These are phyloP conservation scores for Drosophila willistoni DNA, from an alignment of 1,140 invertebrate genomes.

Conservation along the genomic window DNA sequence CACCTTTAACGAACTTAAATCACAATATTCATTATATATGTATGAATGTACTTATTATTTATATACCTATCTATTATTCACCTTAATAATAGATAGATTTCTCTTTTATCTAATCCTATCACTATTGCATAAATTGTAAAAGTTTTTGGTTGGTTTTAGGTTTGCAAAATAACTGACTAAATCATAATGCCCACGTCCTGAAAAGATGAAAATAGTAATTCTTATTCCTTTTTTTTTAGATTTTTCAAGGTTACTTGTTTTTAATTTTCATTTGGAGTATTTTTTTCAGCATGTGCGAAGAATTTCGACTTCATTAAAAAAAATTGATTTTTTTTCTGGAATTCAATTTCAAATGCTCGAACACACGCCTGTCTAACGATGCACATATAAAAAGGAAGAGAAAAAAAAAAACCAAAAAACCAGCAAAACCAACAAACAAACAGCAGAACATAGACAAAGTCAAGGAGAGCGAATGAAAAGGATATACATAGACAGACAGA, in stretches of 20 bases:
- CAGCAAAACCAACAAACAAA: background rate
- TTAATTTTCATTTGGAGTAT: slow-evolving; percentile 8
- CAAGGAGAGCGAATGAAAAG: background rate
- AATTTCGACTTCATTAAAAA: slow-evolving; percentile 63
- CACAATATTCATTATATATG: no score
- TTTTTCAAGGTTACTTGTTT: slow-evolving; percentile 4
- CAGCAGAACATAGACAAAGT: background rate
- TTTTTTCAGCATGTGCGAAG: slow-evolving; percentile 26
- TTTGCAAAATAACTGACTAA: background rate
- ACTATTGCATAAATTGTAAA: no score
- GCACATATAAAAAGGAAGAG: slow-evolving; percentile 13
- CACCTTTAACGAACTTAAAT: no score
- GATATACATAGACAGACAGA: no score
- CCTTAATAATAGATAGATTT: no score
- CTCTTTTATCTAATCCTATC: no score
- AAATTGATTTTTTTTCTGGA: slow-evolving; percentile 24
- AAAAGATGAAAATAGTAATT: background rate
- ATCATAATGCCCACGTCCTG: background rate
- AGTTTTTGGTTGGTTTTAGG: no score
- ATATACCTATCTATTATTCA: no score
- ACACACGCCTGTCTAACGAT: slow-evolving; percentile 34
- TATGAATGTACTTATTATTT: no score
- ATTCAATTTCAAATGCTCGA: slow-evolving; percentile 41
- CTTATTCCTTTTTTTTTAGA: background rate
- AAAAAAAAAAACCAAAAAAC: slow-evolving; percentile 8